Conservation (phyloP, 2,113 vertebrate genomes). For the Burhinus oedicnemus region DNA sequence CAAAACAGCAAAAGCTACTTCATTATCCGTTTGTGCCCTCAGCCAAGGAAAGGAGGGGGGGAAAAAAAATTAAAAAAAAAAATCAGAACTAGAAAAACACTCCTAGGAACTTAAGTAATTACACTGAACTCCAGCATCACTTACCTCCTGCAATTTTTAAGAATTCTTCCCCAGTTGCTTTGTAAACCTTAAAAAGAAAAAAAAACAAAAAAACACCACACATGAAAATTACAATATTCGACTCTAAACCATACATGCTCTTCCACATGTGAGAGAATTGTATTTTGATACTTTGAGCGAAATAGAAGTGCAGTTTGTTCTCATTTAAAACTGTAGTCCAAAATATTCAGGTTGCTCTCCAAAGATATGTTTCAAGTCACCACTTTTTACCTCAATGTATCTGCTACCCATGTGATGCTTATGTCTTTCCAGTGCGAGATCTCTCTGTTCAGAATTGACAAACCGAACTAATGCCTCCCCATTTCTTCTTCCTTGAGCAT, state of each 20-base stretch:
- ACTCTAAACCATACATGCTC: not conserved
- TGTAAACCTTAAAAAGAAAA: constrained; percentile 85
- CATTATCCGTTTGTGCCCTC: not conserved
- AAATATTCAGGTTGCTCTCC: not conserved
- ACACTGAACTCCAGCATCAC: constrained; percentile 48
- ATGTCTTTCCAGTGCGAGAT: constrained; percentile 92
- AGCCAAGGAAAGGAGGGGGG: not conserved
- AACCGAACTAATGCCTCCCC: constrained; percentile 95
- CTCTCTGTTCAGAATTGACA: constrained; percentile 89
- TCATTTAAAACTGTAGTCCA: not conserved
- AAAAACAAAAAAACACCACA: not conserved
- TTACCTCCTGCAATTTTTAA: constrained; percentile 97
- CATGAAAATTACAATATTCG: not conserved
- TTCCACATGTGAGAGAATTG: not conserved
- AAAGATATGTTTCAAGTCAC: not conserved
- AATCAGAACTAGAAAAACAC: not conserved
- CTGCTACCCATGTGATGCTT: constrained; percentile 97
- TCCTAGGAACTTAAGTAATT: not conserved
- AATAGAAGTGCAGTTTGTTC: not conserved
- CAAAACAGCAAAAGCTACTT: constrained; percentile 28
- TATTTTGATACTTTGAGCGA: not conserved
- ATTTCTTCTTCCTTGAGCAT: constrained; percentile 93
- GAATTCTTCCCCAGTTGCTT: constrained; percentile 95
- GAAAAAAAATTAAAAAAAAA: no score
- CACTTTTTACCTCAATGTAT: constrained; percentile 89